Base-by-base conservation (phyloP, 1,140 invertebrate genomes). In the Stenopsyche tienmushanensis region DNA sequence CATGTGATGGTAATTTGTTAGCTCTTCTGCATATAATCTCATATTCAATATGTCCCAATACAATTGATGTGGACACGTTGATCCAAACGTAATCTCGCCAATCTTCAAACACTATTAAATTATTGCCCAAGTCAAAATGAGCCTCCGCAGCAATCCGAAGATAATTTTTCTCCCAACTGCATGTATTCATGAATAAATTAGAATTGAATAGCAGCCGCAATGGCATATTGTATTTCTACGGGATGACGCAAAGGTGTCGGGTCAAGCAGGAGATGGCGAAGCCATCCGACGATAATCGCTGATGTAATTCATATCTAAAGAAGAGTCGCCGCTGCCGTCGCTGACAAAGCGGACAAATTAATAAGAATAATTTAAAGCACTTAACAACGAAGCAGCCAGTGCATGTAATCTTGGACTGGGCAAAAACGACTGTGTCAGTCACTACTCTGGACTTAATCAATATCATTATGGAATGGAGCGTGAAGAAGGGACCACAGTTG, bases 281-380 rank as follows among this genome's bases (percentile, higher is more conserved):
- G 3, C n/a, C 8, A 10, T 24, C 49, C 18, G 21, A 52, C 23
- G 45, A 54, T 25, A 34, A 54, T 54, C 52, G 29, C 25, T 13
- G 15, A 18, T 7, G 20, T 54, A 54, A 54, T 29, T 54, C 52
- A 54, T 15, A 25, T 54, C 26, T 25, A 24, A 52, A 24, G 49
- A 52, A 21, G 49, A 42, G n/a, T 13, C 41, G 45, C 23, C 45
- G n/a, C n/a, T n/a, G n/a, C n/a, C n/a, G n/a, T n/a, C 50, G 23
- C 21, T 23, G 18, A 57, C 39, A 57, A 57, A 57, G 34, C 20
- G 54, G 54, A 57, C 54, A 57, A 57, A 57, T 57, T 57, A 57
- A 57, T 57, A 41, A 39, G 54, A 57, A 42, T 42, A 57, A 57
- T 57, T 39, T 18, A 39, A 57, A 57, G 34, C 54, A 21, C 54